phyloP scores from a whole-genome alignment of 1,140 invertebrate species.

The Scaptomyza pallida region DNA sequence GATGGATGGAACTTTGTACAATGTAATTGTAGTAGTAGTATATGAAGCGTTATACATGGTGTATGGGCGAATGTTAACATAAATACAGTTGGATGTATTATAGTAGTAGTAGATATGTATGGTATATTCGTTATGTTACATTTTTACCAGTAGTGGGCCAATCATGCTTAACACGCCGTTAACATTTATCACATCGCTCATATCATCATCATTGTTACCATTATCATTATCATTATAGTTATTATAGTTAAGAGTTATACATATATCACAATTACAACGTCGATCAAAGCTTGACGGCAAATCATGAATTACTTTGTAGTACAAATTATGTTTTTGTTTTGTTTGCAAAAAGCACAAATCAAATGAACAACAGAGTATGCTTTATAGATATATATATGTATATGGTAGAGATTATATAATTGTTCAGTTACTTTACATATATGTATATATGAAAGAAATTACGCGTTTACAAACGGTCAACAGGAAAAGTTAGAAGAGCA shows the following conservation, averaged over 20 bases:
- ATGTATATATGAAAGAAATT: conserved; percentile 33
- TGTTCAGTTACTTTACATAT: conserved; percentile 8
- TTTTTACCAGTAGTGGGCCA: conserved; percentile 84
- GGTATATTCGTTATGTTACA: conserved; percentile 54
- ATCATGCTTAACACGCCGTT: conserved; percentile 82
- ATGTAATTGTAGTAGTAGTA: conserved; percentile 50
- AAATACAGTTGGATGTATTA: conserved; percentile 38
- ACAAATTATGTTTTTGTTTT: conserved; percentile 8
- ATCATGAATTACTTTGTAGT: conserved; percentile 57
- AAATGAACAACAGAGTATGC: conserved; percentile 67
- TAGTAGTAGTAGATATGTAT: conserved; percentile 32
- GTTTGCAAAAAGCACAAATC: conserved; percentile 69
- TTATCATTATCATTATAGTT: conserved; percentile 28
- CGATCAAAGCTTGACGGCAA: conserved; percentile 58
- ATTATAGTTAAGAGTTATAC: conserved; percentile 30
- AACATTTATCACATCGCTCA: conserved; percentile 76
- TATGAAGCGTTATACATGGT: conserved; percentile 46
- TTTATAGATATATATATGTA: conserved; percentile 50
- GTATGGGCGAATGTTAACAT: conserved; percentile 58
- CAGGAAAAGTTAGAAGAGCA: conserved; percentile 74
- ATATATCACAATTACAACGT: conserved; percentile 71
- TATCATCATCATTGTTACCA: conserved; percentile 59
- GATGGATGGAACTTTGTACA: conserved; percentile 71
- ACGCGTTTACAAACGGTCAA: conserved; percentile 78
- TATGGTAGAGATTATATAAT: conserved; percentile 25